These are phyloP conservation scores for Bellardia bayeri DNA, from an alignment of 2,888 invertebrate species.

Conservation along the genomic window DNA sequence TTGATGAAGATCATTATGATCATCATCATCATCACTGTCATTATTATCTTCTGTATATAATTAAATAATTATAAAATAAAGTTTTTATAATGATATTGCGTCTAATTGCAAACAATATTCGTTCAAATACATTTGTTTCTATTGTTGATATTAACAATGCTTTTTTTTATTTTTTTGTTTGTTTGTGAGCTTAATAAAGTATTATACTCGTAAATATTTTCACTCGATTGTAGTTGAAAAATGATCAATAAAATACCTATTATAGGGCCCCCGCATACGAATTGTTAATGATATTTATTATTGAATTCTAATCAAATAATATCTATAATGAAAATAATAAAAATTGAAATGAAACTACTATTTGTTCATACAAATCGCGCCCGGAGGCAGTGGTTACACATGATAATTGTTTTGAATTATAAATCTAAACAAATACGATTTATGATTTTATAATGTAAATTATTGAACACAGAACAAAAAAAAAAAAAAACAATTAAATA, in stretches of 20 bases:
- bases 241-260: constrained; percentile 30
- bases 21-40: constrained; percentile 2
- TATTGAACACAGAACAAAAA: neutral
- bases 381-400: constrained; percentile 30
- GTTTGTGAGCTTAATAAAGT: constrained; percentile 6
- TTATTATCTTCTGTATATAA: constrained; percentile 26
- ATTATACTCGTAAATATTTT: constrained; percentile 14
- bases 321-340: constrained; percentile 11
- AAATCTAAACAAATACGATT: constrained; percentile 36
- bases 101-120: constrained; percentile 39
- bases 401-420: constrained; percentile 54
- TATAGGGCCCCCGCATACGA: neutral
- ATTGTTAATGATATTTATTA: constrained; percentile 36
- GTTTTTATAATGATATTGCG: constrained; percentile 42
- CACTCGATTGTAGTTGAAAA: constrained; percentile 20
- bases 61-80: constrained; percentile 44
- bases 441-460: constrained; percentile 37
- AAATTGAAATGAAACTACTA: neutral
- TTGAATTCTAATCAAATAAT: constrained; percentile 39
- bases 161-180: neutral
- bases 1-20: neutral
- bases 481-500: constrained; percentile 26
- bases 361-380: constrained; percentile 9
- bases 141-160: constrained; percentile 27
- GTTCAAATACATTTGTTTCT: constrained; percentile 36